phyloP scores from a whole-genome alignment of 37 sponge, comb jelly and placozoan genomes.

The Agelas oroides region DNA sequence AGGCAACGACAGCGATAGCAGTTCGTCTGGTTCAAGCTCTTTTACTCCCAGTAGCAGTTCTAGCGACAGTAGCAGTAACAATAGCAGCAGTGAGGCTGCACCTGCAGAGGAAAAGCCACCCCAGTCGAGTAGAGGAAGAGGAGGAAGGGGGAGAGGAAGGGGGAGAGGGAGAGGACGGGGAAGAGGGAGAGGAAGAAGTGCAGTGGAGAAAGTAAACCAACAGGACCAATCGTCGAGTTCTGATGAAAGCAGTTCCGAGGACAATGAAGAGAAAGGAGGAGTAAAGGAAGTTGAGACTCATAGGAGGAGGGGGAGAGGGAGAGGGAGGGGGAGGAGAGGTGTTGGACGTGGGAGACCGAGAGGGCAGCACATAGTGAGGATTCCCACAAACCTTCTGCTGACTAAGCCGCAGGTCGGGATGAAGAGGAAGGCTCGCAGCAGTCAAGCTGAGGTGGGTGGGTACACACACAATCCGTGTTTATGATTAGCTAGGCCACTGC shows the following conservation, averaged over 20 bases:
- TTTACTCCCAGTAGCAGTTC: constrained; percentile 30
- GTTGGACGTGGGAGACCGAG: background rate
- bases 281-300: background rate
- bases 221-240: constrained; percentile 20
- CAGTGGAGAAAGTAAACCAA: background rate
- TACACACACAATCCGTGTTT: too few relatives aligned
- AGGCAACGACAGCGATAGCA: constrained; percentile 13
- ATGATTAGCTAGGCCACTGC: too few relatives aligned
- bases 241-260: constrained; percentile 21
- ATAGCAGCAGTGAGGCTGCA: constrained; percentile 31
- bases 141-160: constrained; percentile 22
- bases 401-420: background rate
- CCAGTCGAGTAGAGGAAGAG: background rate
- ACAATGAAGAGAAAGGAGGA: background rate
- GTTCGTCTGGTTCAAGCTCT: constrained; percentile 50
- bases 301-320: constrained; percentile 20
- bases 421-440: constrained; percentile 16
- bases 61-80: constrained; percentile 25
- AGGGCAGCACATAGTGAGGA: constrained; percentile 17
- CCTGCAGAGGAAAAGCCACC: constrained; percentile 1
- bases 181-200: constrained; percentile 12
- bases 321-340: constrained; percentile 31
- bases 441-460: background rate
- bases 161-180: constrained; percentile 19
- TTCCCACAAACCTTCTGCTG: constrained; percentile 1